These are phyloP conservation scores for Platygyra sinensis DNA, from an alignment of 64 coral and sea anemone species.

Conservation along the genomic window DNA sequence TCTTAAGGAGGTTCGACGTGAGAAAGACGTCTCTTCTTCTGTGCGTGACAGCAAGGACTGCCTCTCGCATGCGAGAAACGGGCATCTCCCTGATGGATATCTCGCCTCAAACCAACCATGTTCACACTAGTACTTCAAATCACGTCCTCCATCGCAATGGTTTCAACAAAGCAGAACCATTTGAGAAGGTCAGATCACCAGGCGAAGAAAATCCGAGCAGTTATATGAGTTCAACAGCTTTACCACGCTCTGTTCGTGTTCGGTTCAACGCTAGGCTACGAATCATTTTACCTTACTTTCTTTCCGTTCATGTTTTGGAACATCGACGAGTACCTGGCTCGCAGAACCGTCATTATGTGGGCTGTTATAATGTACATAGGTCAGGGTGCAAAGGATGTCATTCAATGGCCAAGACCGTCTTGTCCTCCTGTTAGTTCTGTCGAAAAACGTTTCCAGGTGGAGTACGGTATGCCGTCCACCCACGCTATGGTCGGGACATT, in stretches of 20 bases:
- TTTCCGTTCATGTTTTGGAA: conserved; percentile 96
- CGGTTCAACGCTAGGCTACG: conserved; percentile 85
- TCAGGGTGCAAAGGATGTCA: conserved; percentile 82
- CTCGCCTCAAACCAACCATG: not conserved
- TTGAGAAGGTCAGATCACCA: not conserved
- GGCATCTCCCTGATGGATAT: not conserved
- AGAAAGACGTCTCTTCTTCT: not conserved
- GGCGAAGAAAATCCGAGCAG: not conserved
- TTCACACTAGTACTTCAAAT: not conserved
- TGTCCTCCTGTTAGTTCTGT: conserved; percentile 80
- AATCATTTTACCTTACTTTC: conserved; percentile 90
- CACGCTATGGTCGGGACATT: conserved; percentile 91
- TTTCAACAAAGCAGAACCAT: conserved; percentile 33
- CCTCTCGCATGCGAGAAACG: not conserved
- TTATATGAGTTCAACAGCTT: conserved; percentile 69
- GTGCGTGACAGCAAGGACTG: conserved; percentile 13
- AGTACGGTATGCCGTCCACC: conserved; percentile 91
- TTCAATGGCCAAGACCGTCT: conserved; percentile 83
- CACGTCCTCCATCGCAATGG: conserved; percentile 57
- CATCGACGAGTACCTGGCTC: conserved; percentile 80
- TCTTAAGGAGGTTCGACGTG: conserved; percentile 37
- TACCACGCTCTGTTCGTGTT: conserved; percentile 77
- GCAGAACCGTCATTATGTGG: conserved; percentile 82
- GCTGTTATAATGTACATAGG: conserved; percentile 86
- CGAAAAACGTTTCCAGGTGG: conserved; percentile 78